Percentiles rank a stretch among this genome's conserved stretches.
Conservation (phyloP, 2,113 vertebrate genomes). For the Prochilodus magdalenae region DNA sequence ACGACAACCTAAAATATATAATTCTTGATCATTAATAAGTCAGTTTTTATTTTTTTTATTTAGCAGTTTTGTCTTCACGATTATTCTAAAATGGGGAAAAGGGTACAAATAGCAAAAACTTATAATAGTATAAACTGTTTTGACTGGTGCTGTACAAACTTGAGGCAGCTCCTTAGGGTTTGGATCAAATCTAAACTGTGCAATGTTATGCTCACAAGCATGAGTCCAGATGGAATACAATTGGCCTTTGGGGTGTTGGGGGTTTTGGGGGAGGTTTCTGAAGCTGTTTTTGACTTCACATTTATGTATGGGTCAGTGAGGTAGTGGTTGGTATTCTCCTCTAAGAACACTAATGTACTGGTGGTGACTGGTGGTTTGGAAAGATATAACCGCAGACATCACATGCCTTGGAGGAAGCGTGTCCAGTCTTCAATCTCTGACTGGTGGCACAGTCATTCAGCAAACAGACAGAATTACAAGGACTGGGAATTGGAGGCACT, state of each 20-base stretch:
- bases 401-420: constrained; percentile 1
- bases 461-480: background rate
- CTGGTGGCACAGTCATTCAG: background rate
- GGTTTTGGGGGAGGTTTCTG: background rate
- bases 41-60: no score
- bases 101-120: no score
- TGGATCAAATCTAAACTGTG: background rate
- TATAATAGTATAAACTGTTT: no score
- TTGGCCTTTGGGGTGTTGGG: background rate
- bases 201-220: background rate
- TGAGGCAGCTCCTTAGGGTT: background rate
- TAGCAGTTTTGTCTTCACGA: no score
- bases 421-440: background rate
- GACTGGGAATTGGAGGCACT: constrained; percentile 23
- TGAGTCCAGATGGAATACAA: background rate
- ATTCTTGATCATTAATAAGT: no score
- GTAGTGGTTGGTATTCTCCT: background rate
- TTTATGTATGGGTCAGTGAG: background rate
- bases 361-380: background rate
- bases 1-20: no score
- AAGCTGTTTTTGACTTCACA: background rate
- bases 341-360: constrained; percentile 3
- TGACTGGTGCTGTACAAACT: background rate
- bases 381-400: background rate
- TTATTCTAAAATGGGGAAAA: no score